phyloP scores from a whole-genome alignment of 2,113 vertebrate genomes.

The Phoxinus phoxinus region DNA sequence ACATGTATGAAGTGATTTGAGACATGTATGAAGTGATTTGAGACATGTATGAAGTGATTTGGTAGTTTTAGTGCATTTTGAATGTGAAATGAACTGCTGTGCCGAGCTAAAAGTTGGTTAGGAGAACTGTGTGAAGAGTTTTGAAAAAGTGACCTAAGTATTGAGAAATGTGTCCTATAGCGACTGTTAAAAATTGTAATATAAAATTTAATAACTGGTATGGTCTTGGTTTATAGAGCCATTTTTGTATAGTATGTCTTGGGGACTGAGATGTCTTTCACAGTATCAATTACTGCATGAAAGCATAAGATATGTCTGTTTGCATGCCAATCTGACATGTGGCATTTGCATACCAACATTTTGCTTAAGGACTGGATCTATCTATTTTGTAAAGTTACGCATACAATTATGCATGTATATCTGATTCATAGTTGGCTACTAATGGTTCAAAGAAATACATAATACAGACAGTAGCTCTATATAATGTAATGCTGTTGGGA shows the following conservation, averaged over 20 bases:
- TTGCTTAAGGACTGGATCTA: background rate
- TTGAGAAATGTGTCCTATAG: no score
- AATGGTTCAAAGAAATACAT: background rate
- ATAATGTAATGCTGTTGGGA: slow-evolving; percentile 3
- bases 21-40: no score
- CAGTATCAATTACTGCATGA: slow-evolving; percentile 44
- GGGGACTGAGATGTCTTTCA: slow-evolving; percentile 20
- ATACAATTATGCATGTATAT: slow-evolving; percentile 20
- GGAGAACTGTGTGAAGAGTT: no score
- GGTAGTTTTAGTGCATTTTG: no score
- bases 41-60: no score
- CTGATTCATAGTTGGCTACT: background rate
- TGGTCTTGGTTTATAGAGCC: slow-evolving; percentile 40
- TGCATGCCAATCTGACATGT: slow-evolving; percentile 46
- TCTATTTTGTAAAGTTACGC: background rate
- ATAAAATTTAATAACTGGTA: slow-evolving; percentile 52
- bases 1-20: no score
- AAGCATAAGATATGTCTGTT: slow-evolving; percentile 47
- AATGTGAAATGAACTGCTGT: no score
- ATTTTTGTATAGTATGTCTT: slow-evolving; percentile 7
- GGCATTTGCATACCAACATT: background rate
- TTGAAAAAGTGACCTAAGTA: no score
- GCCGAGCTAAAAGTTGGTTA: no score
- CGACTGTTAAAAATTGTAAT: no score
- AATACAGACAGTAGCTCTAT: background rate